Base-by-base conservation (phyloP, 2,113 vertebrate genomes). In the Ammospiza caudacuta region DNA sequence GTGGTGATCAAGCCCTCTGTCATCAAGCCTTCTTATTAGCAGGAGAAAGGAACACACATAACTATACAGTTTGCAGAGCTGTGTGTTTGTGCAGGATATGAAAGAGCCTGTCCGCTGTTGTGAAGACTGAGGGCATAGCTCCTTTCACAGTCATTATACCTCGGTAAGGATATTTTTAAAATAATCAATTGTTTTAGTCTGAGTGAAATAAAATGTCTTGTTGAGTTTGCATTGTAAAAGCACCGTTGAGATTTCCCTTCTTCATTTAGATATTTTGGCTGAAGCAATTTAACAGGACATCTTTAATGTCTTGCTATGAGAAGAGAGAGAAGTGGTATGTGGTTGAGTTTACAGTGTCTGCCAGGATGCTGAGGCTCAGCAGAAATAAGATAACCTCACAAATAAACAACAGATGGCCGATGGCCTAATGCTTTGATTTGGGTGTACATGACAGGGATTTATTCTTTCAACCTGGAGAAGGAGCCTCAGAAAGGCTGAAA, bases 151-250 rank as follows among this genome's bases (percentile, higher is more conserved):
- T 75, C 28, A 20, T 64, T 94, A 86, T 64, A 68, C 28, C 59
- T 95, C 18, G 5, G 59, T 90, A 96, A 96, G 76, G 95, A 74
- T 79, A 70, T 94, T 97, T 90, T 92, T 33, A 93, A 97, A 95
- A 92, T 79, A 97, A 97, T 97, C 95, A 96, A 90, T 97, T 96
- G n/a, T 81, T 97, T 96, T 86, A 93, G 89, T 96, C 90, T 51
- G 58, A 86, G 78, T 17, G 62, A 96, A 97, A 94, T 81, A 94
- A 92, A 83, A 15, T 52, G 3, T 95, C 90, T 76, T 72, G 22
- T 94, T 95, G 83, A 93, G 51, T 91, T 58, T 93, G 41, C 70
- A 69, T 93, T 94, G 81, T 90, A 95, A 94, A 94, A 89, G 52
- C 19, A 3, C 84, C 25, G 16, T 51, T 96, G 68, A 84, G 73